phyloP scores from a whole-genome alignment of 2,888 invertebrate genomes.

The Drosophila phalerata region DNA sequence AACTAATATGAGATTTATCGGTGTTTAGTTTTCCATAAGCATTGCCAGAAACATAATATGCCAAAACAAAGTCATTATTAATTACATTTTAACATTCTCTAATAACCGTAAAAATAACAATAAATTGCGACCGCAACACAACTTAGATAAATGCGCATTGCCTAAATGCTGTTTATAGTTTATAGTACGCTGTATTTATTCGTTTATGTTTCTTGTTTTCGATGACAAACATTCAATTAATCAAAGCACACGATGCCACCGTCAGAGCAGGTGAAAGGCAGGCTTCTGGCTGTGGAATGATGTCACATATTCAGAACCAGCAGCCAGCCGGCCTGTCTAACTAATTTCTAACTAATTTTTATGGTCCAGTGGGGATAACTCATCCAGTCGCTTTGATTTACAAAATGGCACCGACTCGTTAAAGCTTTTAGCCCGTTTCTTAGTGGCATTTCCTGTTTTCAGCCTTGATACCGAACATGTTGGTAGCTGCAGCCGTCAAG shows the following conservation, averaged over 20 bases:
- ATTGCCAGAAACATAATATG: constrained; percentile 60
- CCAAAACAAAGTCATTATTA: constrained; percentile 66
- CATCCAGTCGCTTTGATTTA: constrained; percentile 17
- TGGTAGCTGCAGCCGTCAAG: constrained; percentile 62
- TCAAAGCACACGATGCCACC: constrained; percentile 46
- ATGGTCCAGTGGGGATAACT: constrained; percentile 28
- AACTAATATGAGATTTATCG: constrained; percentile 60
- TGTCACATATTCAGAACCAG: constrained; percentile 47
- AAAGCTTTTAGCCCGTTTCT: constrained; percentile 17
- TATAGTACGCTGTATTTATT: constrained; percentile 9
- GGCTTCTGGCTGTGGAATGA: constrained; percentile 33
- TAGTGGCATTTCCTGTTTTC: constrained; percentile 57
- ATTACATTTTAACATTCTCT: constrained; percentile 69
- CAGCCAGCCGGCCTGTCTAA: constrained; percentile 10
- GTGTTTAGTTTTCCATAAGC: constrained; percentile 23
- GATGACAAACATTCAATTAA: constrained; percentile 74
- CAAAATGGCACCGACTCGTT: constrained; percentile 22
- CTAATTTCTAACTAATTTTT: constrained; percentile 41
- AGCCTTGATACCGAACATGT: constrained; percentile 59
- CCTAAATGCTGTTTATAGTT: constrained; percentile 22
- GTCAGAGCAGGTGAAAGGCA: constrained; percentile 61
- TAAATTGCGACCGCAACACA: constrained; percentile 38
- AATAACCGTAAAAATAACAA: constrained; percentile 72
- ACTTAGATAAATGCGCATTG: constrained; percentile 25
- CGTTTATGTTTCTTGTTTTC: constrained; percentile 42